Base-by-base conservation (phyloP, 2,797 vertebrate species). In the Hydrolagus colliei region DNA sequence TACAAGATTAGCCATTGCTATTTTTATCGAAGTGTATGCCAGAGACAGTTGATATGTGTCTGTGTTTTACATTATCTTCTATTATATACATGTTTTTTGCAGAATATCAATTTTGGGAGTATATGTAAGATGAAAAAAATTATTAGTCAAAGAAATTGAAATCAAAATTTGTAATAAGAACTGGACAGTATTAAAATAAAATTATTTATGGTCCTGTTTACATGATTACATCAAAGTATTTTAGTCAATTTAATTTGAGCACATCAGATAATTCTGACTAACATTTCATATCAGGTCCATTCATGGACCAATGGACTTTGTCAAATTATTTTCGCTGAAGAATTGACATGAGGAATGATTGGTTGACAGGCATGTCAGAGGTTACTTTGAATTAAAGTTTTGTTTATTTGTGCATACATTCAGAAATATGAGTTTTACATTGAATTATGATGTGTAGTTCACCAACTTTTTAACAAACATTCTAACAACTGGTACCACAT, bases 161-260 rank as follows among this genome's bases (percentile, higher is more conserved):
- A 52, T 52, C 41, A 52, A 6, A 52, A 52, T 52, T 52, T 3
- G 41, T 52, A 52, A 52, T 52, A 52, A 52, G 41, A 20, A 84
- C 16, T 41, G 9, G 0, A 84, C 11, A 71, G 41, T 84, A 20
- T 84, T 84, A 10, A 27, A 80, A 80, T 18, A 32, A 0, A 32
- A 67, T 80, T 27, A 41, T 68, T 84, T 7, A 84, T 9, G 79
- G 10, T 18, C 71, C 65, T 84, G 68, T 84, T 84, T 84, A 71
- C 65, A 71, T 84, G 79, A 71, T 84, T 84, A 84, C 63, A 71
- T 84, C 79, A 84, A 82, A 68, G 9, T 84, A 32, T 82, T 68
- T 82, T 41, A 67, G 32, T 71, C 14, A 35, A 84, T 67, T 68
- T 84, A 68, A 84, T 41, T 84, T 84, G 32, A 71, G 41, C 11